Percentiles rank a stretch among this genome's conserved stretches.
Conservation (phyloP, 2,797 vertebrate genomes). For the Gallinago solitaria region DNA sequence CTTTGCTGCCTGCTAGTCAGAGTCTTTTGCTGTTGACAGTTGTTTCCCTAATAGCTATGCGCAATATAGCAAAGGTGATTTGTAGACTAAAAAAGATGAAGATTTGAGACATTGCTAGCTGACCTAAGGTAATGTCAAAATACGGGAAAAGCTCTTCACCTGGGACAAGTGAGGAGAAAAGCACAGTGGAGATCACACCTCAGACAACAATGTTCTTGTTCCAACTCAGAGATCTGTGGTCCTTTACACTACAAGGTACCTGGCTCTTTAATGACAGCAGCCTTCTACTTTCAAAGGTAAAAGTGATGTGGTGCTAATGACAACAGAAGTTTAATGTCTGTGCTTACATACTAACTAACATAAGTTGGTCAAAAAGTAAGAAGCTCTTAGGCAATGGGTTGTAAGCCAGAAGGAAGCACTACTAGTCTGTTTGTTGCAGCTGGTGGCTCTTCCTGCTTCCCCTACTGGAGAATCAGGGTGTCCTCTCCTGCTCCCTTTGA, state of each 20-base stretch:
- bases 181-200: not conserved
- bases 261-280: not conserved
- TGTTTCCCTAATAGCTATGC: not conserved
- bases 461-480: not conserved
- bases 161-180: not conserved
- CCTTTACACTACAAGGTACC: not conserved
- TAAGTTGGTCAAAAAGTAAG: not conserved
- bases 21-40: constrained; percentile 36
- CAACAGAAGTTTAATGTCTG: not conserved
- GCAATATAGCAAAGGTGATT: not conserved
- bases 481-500: not conserved
- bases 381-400: not conserved
- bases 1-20: constrained; percentile 24
- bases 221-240: not conserved
- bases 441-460: not conserved
- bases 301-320: not conserved
- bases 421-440: not conserved
- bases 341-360: not conserved
- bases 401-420: not conserved
- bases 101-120: not conserved
- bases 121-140: not conserved
- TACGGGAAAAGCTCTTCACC: not conserved
- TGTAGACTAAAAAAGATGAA: not conserved
- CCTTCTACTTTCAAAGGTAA: not conserved
- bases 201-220: not conserved